These are phyloP conservation scores for Thryonomys swinderianus DNA, from an alignment of 2,113 vertebrate species.

Conservation along the genomic window DNA sequence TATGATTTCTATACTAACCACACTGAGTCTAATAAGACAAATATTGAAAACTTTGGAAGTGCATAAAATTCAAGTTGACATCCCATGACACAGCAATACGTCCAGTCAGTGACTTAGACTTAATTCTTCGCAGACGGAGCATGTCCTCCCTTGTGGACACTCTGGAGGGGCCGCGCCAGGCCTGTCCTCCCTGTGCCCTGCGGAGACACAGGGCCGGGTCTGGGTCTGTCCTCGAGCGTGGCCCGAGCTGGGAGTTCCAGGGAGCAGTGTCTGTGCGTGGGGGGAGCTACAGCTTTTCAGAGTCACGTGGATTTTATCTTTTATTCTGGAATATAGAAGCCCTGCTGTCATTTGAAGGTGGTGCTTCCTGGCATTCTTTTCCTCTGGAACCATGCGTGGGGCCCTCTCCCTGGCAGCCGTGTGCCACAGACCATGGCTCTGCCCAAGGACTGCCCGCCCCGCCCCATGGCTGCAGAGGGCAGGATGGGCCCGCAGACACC, in stretches of 20 bases:
- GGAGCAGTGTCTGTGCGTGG: too few species aligned
- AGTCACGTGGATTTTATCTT: background rate
- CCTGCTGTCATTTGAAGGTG: background rate
- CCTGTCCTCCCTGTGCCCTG: too few species aligned
- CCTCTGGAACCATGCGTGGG: background rate
- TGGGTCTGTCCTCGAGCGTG: accelerated
- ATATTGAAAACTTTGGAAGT: background rate
- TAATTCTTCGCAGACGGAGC: background rate
- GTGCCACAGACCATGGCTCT: accelerated
- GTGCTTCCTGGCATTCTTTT: background rate
- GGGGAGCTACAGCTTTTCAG: background rate
- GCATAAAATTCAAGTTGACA: background rate
- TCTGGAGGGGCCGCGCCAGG: background rate
- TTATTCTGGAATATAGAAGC: background rate
- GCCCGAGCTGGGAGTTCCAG: background rate
- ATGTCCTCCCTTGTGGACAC: background rate
- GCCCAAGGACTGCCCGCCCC: background rate
- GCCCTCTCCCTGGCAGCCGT: background rate
- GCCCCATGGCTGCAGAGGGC: background rate
- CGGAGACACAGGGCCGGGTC: background rate
- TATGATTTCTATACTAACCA: background rate
- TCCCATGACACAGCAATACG: background rate
- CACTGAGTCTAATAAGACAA: background rate
- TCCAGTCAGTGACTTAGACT: background rate
- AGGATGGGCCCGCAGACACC: background rate